Percentiles rank a stretch among this genome's conserved stretches.
Evolutionary conservation across 2,888 invertebrate genomes (phyloP).

Genomic region (Sphaerophoria rueppellii): DNA sequence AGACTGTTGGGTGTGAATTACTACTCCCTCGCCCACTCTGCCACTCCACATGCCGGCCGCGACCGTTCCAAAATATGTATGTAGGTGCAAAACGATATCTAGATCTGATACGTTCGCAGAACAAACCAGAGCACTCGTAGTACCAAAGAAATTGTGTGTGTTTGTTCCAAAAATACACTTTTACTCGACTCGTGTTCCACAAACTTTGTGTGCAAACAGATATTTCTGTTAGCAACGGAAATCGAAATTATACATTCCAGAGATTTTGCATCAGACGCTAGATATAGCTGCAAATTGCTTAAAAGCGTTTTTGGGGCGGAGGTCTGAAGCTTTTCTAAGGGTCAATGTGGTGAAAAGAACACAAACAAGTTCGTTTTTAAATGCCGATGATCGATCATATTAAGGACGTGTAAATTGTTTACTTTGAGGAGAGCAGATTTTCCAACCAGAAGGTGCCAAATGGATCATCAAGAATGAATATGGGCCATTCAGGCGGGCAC

Average conservation of each 20-base stretch:
- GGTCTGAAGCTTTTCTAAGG: background rate
- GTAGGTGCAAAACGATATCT: conserved; percentile 53
- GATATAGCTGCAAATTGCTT: conserved; percentile 2
- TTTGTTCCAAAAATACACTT: conserved; percentile 42
- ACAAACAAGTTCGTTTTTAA: background rate
- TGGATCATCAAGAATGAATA: conserved; percentile 5
- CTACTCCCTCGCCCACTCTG: background rate
- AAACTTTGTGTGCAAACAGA: conserved; percentile 40
- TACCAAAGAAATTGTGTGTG: conserved; percentile 1
- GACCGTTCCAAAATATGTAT: conserved; percentile 26
- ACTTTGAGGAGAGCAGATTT: background rate
- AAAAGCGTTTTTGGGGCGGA: background rate
- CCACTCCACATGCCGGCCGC: background rate
- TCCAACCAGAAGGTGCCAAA: conserved; percentile 23
- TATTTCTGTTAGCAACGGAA: conserved; percentile 54
- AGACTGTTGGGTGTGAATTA: conserved; percentile 23
- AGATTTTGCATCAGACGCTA: conserved; percentile 45
- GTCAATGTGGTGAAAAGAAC: background rate
- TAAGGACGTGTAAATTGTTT: conserved; percentile 23
- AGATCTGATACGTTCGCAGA: conserved; percentile 33
- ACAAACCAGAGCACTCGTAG: background rate
- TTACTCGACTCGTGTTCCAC: background rate
- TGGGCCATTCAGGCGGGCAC: conserved; percentile 15
- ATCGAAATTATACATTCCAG: conserved; percentile 49
- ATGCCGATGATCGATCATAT: conserved; percentile 39